A percentile compares a stretch with the other conserved stretches of the same genome.
Conservation (phyloP, 2,113 vertebrate genomes). For the Phrynosoma blainvillii region DNA sequence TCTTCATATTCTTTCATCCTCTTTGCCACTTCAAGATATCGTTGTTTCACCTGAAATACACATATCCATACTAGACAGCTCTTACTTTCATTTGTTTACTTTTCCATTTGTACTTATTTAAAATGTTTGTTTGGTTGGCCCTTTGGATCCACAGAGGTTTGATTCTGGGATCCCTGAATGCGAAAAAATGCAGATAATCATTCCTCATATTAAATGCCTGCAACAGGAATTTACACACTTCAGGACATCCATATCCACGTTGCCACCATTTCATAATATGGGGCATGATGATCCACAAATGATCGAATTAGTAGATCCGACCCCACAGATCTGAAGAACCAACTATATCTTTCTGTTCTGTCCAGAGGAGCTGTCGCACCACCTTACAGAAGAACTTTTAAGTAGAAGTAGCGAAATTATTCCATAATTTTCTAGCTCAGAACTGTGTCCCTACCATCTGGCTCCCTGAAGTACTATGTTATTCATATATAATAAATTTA, state of each 20-base stretch:
- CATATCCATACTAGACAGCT: neutral
- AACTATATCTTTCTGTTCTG: neutral
- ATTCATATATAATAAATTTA: neutral
- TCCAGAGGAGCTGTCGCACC: neutral
- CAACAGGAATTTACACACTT: too few relatives aligned
- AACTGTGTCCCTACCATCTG: neutral
- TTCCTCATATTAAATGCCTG: too few relatives aligned
- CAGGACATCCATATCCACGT: too few relatives aligned
- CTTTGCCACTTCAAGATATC: conserved; percentile 80
- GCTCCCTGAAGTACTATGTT: neutral
- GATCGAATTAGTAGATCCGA: too few relatives aligned
- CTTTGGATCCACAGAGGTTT: too few relatives aligned
- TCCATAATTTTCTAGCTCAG: neutral
- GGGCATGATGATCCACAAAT: too few relatives aligned
- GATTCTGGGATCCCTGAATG: too few relatives aligned
- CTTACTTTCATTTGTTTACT: too few relatives aligned
- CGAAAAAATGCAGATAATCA: too few relatives aligned
- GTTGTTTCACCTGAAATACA: conserved; percentile 80
- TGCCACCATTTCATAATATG: too few relatives aligned
- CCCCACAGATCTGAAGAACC: too few relatives aligned
- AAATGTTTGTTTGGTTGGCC: neutral
- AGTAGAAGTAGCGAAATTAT: neutral
- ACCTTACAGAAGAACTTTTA: neutral
- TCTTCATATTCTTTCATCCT: conserved; percentile 82
- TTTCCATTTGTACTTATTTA: neutral